These are phyloP conservation scores for Oophaga sylvatica DNA, from an alignment of 2,797 vertebrate species.

Conservation along the genomic window DNA sequence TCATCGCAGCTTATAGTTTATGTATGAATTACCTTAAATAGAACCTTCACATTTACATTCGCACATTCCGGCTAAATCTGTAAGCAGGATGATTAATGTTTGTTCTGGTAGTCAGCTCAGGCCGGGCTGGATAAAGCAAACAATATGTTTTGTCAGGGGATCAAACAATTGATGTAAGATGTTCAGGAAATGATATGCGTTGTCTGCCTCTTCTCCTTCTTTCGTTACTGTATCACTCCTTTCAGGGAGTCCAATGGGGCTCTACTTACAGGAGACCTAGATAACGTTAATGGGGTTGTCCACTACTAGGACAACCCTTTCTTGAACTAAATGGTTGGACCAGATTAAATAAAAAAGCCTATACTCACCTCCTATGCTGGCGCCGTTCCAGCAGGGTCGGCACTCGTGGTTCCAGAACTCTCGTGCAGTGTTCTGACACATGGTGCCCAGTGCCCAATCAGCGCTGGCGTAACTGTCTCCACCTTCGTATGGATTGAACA, in stretches of 20 bases:
- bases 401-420: too few relatives aligned
- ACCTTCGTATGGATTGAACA: too few relatives aligned
- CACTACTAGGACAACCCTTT: too few relatives aligned
- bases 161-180: slow-evolving; percentile 32
- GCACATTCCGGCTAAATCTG: slow-evolving; percentile 39
- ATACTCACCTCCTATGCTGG: too few relatives aligned
- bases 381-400: too few relatives aligned
- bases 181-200: slow-evolving; percentile 26
- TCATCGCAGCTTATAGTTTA: slow-evolving; percentile 52
- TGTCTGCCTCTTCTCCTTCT: background rate
- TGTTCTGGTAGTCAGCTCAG: slow-evolving; percentile 30
- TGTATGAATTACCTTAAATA: slow-evolving; percentile 52
- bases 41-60: slow-evolving; percentile 51
- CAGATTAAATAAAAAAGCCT: too few relatives aligned
- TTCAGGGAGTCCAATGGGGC: background rate
- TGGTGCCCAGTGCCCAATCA: too few relatives aligned
- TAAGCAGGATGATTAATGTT: slow-evolving; percentile 54
- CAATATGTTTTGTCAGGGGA: slow-evolving; percentile 40
- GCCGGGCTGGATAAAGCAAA: slow-evolving; percentile 47
- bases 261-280: background rate
- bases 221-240: background rate
- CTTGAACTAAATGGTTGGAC: too few relatives aligned
- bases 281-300: background rate
- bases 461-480: too few relatives aligned
- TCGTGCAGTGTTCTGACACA: too few relatives aligned